Evolutionary conservation across 2,888 invertebrate genomes (phyloP).

Genomic region (Heliconius ismenius): DNA sequence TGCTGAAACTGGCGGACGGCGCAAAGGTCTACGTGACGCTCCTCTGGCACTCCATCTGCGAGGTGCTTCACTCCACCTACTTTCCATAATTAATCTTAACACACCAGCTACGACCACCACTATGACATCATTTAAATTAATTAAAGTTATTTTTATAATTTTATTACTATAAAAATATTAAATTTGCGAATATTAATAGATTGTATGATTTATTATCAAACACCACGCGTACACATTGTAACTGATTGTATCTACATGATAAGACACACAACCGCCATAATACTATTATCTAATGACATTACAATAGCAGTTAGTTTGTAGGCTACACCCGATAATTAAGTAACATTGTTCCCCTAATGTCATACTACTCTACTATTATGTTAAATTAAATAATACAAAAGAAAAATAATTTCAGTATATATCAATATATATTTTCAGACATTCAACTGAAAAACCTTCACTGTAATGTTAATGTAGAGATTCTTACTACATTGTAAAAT

Average conservation of each 20-base stretch:
- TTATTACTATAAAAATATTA: constrained; percentile 2
- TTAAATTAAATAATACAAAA: constrained; percentile 14
- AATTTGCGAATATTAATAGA: constrained; percentile 3
- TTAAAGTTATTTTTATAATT: background rate
- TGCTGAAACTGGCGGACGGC: constrained; percentile 81
- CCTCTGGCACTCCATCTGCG: constrained; percentile 78
- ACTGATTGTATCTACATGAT: constrained; percentile 37
- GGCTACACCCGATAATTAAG: constrained; percentile 14
- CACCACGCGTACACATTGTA: constrained; percentile 33
- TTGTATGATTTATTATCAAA: constrained; percentile 28
- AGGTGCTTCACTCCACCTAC: constrained; percentile 77
- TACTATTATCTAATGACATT: constrained; percentile 29
- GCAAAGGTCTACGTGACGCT: constrained; percentile 71
- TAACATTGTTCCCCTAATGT: constrained; percentile 13
- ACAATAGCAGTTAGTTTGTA: constrained; percentile 21
- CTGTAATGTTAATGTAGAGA: background rate
- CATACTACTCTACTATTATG: background rate
- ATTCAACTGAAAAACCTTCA: background rate
- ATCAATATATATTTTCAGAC: background rate
- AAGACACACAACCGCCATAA: constrained; percentile 35
- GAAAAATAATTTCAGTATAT: background rate
- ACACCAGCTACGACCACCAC: constrained; percentile 46
- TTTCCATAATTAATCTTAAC: constrained; percentile 53
- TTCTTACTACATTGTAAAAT: background rate
- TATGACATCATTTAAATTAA: constrained; percentile 17